Percentiles rank a stretch among this genome's conserved stretches.
Evolutionary conservation across 2,797 vertebrate species (phyloP).

Genomic region (Tauraco hartlaubi): DNA sequence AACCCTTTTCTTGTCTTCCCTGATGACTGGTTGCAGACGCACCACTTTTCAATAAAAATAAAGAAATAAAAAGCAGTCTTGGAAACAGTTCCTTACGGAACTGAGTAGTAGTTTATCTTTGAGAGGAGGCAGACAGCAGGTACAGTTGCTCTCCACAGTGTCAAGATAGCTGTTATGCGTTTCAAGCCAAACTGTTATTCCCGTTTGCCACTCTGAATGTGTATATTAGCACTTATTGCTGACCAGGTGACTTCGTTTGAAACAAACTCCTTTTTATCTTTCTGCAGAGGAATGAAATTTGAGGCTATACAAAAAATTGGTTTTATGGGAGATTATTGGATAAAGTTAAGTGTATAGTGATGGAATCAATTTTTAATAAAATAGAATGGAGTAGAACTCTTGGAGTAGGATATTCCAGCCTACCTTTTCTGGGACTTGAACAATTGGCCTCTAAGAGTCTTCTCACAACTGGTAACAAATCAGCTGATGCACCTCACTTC

Average conservation of each 20-base stretch:
- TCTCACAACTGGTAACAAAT: not conserved
- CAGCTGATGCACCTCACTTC: not conserved
- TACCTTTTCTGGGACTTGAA: not conserved
- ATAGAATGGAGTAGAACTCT: not conserved
- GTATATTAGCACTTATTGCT: not conserved
- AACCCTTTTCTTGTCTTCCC: not conserved
- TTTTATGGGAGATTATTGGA: not conserved
- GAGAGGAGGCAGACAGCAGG: not conserved
- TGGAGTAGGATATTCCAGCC: not conserved
- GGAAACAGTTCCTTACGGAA: not conserved
- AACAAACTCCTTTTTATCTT: not conserved
- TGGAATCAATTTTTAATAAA: not conserved
- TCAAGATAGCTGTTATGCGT: not conserved
- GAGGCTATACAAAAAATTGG: not conserved
- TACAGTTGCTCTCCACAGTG: not conserved
- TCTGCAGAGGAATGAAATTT: not conserved
- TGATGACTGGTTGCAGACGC: not conserved
- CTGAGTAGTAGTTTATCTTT: not conserved
- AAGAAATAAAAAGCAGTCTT: too few relatives aligned
- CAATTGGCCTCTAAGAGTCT: not conserved
- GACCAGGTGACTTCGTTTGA: not conserved
- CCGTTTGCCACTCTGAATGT: not conserved
- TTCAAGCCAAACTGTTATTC: not conserved
- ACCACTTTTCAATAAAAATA: not conserved
- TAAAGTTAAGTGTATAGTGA: not conserved